Conservation (phyloP, 2,888 invertebrate species). For the Drosophila picticornis region DNA sequence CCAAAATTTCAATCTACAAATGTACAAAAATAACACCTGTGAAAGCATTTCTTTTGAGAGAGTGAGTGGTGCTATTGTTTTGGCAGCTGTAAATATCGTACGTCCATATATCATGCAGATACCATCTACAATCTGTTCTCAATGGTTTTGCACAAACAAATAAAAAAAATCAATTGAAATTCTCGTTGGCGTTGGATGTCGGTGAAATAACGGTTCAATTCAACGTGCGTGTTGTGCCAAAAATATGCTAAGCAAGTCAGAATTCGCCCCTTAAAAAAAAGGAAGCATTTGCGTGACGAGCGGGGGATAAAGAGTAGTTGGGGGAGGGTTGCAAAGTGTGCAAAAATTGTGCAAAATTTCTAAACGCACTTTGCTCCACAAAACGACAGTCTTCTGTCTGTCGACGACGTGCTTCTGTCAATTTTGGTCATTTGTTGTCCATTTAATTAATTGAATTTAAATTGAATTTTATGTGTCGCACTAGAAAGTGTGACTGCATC, state of each 20-base stretch:
- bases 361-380: slow-evolving; percentile 62
- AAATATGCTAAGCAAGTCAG: slow-evolving; percentile 21
- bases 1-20: too few species aligned
- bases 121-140: slow-evolving; percentile 60
- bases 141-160: slow-evolving; percentile 35
- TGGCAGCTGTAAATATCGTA: slow-evolving; percentile 8
- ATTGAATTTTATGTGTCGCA: slow-evolving; percentile 59
- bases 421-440: slow-evolving; percentile 48
- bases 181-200: slow-evolving; percentile 63
- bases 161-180: slow-evolving; percentile 62
- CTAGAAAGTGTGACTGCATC: slow-evolving; percentile 66
- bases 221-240: slow-evolving; percentile 60
- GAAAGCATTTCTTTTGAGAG: background rate
- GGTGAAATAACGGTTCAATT: slow-evolving; percentile 66
- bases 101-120: slow-evolving; percentile 67
- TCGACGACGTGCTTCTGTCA: slow-evolving; percentile 63
- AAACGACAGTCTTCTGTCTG: slow-evolving; percentile 52
- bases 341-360: slow-evolving; percentile 47
- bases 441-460: slow-evolving; percentile 58
- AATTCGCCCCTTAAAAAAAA: slow-evolving; percentile 15
- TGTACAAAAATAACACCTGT: background rate
- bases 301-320: background rate
- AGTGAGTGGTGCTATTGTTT: background rate
- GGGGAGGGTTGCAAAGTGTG: background rate
- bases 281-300: slow-evolving; percentile 37